Percentiles rank a stretch among this genome's conserved stretches.
These are phyloP conservation scores for Sebastes goodei DNA, from an alignment of 2,797 vertebrate genomes.

Conservation along the genomic window DNA sequence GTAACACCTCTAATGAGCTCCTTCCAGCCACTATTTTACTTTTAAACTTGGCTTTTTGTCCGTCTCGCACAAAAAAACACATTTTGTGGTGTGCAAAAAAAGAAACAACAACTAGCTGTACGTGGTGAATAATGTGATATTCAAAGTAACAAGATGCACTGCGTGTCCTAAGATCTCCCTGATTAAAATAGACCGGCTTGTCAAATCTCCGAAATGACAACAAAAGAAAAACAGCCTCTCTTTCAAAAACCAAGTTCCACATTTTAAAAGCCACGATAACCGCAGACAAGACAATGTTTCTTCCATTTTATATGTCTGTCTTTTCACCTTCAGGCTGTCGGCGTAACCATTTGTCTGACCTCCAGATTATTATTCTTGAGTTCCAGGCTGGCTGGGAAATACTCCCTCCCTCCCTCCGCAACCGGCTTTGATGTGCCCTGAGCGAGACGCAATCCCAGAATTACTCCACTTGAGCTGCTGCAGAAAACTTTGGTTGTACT, in stretches of 20 bases:
- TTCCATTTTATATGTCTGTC: constrained; percentile 25
- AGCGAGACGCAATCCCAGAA: constrained; percentile 31
- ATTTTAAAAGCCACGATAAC: not conserved
- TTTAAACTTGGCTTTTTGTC: constrained; percentile 54
- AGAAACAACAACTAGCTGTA: not conserved
- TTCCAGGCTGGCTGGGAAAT: constrained; percentile 1
- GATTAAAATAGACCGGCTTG: constrained; percentile 50
- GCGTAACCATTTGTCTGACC: constrained; percentile 27
- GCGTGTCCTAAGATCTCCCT: constrained; percentile 10
- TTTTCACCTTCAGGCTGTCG: constrained; percentile 50
- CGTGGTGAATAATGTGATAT: constrained; percentile 18
- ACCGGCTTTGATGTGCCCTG: constrained; percentile 27
- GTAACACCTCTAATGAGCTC: constrained; percentile 31
- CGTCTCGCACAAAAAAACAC: constrained; percentile 10
- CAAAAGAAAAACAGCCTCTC: constrained; percentile 23
- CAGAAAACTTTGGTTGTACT: constrained; percentile 20
- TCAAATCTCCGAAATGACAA: constrained; percentile 26
- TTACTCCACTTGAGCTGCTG: constrained; percentile 46
- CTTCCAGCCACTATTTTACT: constrained; percentile 24
- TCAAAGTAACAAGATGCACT: not conserved
- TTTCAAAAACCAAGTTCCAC: constrained; percentile 4
- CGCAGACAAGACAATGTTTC: constrained; percentile 19
- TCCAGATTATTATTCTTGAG: constrained; percentile 51
- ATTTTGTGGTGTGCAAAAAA: constrained; percentile 1
- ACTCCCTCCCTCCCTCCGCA: not conserved